phyloP scores from a whole-genome alignment of 2,113 vertebrate species.

The Opisthocomus hoazin region DNA sequence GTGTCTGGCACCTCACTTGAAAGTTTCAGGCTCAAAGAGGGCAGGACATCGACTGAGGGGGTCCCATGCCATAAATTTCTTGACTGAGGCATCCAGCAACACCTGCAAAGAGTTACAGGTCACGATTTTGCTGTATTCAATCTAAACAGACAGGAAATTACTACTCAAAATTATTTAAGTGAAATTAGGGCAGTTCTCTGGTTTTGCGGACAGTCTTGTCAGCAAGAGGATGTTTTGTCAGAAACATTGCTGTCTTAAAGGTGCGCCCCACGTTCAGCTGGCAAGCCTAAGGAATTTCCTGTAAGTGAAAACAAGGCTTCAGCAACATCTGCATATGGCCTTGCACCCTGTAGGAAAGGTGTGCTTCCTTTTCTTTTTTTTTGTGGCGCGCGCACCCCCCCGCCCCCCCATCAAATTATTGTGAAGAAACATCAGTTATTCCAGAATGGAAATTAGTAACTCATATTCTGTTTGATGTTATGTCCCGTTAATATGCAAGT shows the following conservation, averaged over 20 bases:
- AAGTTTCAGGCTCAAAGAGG: neutral
- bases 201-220: neutral
- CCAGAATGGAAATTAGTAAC: neutral
- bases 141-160: neutral
- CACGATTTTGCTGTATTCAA: neutral
- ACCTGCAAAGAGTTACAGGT: neutral
- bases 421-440: neutral
- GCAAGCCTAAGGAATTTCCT: neutral
- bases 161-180: neutral
- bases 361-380: neutral
- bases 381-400: too few species aligned
- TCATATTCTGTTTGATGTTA: neutral
- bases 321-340: accelerated
- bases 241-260: neutral
- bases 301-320: too few species aligned
- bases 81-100: neutral
- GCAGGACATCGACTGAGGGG: neutral
- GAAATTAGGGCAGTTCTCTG: neutral
- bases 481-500: neutral
- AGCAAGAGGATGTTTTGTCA: neutral
- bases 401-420: neutral
- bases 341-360: neutral
- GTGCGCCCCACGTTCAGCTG: accelerated
- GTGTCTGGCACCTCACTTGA: neutral
- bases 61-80: neutral